Percentiles rank a stretch among this genome's conserved stretches.
Evolutionary conservation across 2,888 invertebrate species (phyloP).

Genomic region (Subacronicta megacephala): DNA sequence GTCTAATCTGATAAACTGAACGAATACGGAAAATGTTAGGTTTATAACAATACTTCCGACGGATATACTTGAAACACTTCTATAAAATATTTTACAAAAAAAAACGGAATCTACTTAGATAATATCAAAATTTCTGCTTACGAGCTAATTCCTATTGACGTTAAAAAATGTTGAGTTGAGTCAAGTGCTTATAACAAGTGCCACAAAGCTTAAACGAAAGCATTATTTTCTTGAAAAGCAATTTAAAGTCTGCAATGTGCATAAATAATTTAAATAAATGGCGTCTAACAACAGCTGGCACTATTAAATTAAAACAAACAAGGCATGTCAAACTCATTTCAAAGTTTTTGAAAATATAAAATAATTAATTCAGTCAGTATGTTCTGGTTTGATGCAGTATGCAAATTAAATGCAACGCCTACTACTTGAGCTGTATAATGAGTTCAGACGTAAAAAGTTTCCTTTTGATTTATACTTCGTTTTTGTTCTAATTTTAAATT

Average conservation of each 20-base stretch:
- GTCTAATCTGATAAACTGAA: no score
- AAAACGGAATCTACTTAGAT: no score
- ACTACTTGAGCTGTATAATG: constrained; percentile 20
- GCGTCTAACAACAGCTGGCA: constrained; percentile 43
- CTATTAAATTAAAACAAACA: constrained; percentile 53
- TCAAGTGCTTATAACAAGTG: no score
- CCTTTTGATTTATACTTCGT: constrained; percentile 11
- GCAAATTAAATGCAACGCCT: constrained; percentile 39
- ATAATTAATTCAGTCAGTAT: constrained; percentile 69
- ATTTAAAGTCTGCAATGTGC: constrained; percentile 28
- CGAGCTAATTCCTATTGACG: no score
- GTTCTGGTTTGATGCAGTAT: constrained; percentile 55
- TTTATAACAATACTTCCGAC: no score
- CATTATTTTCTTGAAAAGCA: constrained; percentile 6
- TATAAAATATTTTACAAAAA: no score
- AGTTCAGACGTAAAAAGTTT: constrained; percentile 7
- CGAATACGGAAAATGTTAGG: no score
- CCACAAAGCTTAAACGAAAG: no score
- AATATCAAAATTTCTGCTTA: no score
- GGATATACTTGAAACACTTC: no score
- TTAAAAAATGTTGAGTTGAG: background rate
- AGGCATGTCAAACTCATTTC: constrained; percentile 60
- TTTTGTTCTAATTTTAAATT: constrained; percentile 31
- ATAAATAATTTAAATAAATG: constrained; percentile 32
- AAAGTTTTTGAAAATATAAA: constrained; percentile 67